phyloP scores from a whole-genome alignment of 2,888 invertebrate species.

The Megamerina dolium region DNA sequence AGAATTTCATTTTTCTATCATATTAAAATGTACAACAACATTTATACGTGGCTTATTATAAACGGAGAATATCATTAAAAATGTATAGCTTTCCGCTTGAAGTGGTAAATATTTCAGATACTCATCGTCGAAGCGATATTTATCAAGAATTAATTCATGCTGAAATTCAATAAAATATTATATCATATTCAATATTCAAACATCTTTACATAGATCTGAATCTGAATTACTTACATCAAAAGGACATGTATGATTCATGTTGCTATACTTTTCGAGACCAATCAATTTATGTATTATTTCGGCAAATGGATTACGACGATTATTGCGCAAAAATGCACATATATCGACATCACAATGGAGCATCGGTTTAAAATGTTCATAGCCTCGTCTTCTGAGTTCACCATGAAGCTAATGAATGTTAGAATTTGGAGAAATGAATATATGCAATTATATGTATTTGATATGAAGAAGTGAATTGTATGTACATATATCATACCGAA shows the following conservation, averaged over 20 bases:
- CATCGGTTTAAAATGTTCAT: background rate
- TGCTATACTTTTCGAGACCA: slow-evolving; percentile 10
- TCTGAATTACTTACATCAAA: slow-evolving; percentile 6
- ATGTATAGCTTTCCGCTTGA: slow-evolving; percentile 1
- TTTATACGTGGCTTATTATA: background rate
- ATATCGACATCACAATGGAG: slow-evolving; percentile 7
- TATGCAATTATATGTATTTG: too few relatives aligned
- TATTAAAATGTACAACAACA: background rate
- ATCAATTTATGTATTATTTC: slow-evolving; percentile 5
- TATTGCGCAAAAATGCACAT: slow-evolving; percentile 13
- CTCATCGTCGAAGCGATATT: background rate
- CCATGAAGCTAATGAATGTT: too few relatives aligned
- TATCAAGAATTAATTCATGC: slow-evolving; percentile 9
- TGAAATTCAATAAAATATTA: slow-evolving; percentile 1
- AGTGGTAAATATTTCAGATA: background rate
- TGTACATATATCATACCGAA: too few relatives aligned
- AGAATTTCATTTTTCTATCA: too few relatives aligned
- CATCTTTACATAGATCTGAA: background rate
- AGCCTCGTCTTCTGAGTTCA: too few relatives aligned
- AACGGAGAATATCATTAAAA: background rate
- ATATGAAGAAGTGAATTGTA: too few relatives aligned
- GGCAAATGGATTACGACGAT: slow-evolving; percentile 12
- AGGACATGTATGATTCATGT: slow-evolving; percentile 15
- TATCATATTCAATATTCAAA: background rate
- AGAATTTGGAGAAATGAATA: too few relatives aligned